Evolutionary conservation across 1,140 invertebrate genomes (phyloP).

Genomic region (Amyelois transitella): DNA sequence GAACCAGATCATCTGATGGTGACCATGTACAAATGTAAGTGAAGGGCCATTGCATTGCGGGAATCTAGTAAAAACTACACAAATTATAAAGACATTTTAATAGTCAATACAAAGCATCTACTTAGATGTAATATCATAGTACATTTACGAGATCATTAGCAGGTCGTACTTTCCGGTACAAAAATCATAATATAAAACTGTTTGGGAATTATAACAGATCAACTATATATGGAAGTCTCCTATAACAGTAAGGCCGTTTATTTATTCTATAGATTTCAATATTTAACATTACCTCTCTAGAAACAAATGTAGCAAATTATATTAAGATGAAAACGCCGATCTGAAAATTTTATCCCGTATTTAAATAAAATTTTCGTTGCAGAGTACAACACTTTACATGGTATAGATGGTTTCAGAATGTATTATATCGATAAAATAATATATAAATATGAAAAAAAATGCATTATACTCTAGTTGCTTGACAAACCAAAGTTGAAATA

Average conservation of each 20-base stretch:
- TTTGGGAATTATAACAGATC: slow-evolving; percentile 31
- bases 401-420: slow-evolving; percentile 4
- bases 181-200: slow-evolving; percentile 51
- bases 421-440: slow-evolving; percentile 12
- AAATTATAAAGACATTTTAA: slow-evolving; percentile 69
- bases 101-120: slow-evolving; percentile 69
- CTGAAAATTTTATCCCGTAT: slow-evolving; percentile 25
- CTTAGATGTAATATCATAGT: slow-evolving; percentile 52
- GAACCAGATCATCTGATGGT: slow-evolving; percentile 73
- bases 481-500: slow-evolving; percentile 16
- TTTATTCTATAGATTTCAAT: slow-evolving; percentile 56
- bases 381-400: slow-evolving; percentile 17
- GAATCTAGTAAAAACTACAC: slow-evolving; percentile 42
- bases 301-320: slow-evolving; percentile 64
- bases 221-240: slow-evolving; percentile 29
- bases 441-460: slow-evolving; percentile 8
- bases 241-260: slow-evolving; percentile 40
- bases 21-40: slow-evolving; percentile 71
- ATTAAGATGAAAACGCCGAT: slow-evolving; percentile 22
- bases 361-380: slow-evolving; percentile 14
- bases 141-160: slow-evolving; percentile 32
- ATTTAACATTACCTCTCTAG: slow-evolving; percentile 60
- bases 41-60: slow-evolving; percentile 48
- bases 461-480: slow-evolving; percentile 12
- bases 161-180: slow-evolving; percentile 57